Base-by-base conservation (phyloP, 2,797 vertebrate species). In the Sorex maritimensis region DNA sequence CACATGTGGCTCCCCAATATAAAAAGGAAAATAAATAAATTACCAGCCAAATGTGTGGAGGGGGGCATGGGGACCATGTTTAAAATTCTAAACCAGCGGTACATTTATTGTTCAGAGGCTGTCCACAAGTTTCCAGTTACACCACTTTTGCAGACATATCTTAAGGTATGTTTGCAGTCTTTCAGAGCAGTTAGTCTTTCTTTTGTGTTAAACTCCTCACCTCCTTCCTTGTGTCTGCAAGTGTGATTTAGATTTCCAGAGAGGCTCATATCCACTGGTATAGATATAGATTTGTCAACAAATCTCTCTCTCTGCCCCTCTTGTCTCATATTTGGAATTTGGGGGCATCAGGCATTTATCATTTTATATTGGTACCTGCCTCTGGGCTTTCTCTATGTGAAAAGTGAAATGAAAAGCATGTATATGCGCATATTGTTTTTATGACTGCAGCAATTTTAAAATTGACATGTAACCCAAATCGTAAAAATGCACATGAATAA, bases 21-120 rank as follows among this genome's bases (percentile, higher is more conserved):
- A 44, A 44, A 44, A 44, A 44, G 41, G 41, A 44, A 44, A 44
- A 44, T 44, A 44, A 44, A 44, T 44, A 44, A 44, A 44, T 44
- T 5, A 52, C 2, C 49, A 52, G 13, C 49, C 11, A 52, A 14
- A 52, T 52, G 7, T 52, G 10, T 52, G 49, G 49, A 52, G 49
- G 49, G 49, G 49, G 46, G 46, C 34, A 49, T 6, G 46, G 46
- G 11, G 46, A 6, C 11, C 6, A 6, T 49, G 46, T 49, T 49
- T 89, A 79, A 91, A 81, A 86, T 82, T 91, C 41, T 10, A 49
- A 81, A 19, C 1, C 17, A 7, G 34, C 49, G 21, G 79, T 68
- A 23, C 21, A 61, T 67, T 38, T 14, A 23, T 55, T 68, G 30
- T 9, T 87, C 19, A 55, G 44, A 26, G 58, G 13, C 9, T 5